phyloP scores from a whole-genome alignment of 2,888 invertebrate genomes.

The Heliothis peltigera region DNA sequence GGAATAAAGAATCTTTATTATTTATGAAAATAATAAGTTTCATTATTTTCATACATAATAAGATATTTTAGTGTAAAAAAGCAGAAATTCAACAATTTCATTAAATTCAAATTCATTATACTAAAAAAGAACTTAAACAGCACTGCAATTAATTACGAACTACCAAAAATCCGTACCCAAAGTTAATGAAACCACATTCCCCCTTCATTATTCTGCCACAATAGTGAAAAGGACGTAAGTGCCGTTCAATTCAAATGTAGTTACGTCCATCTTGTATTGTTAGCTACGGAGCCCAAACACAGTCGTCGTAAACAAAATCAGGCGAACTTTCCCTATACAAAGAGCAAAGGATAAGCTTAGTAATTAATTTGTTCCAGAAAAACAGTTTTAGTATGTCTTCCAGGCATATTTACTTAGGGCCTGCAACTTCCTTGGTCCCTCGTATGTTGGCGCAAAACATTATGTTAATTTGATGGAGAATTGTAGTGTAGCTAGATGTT shows the following conservation, averaged over 20 bases:
- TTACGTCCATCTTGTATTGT: too few relatives aligned
- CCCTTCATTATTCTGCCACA: conserved; percentile 27
- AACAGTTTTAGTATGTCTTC: conserved; percentile 44
- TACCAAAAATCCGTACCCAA: conserved; percentile 32
- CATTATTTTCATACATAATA: background rate
- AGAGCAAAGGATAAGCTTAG: conserved; percentile 48
- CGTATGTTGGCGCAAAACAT: conserved; percentile 50
- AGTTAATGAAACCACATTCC: conserved; percentile 41
- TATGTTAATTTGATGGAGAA: conserved; percentile 56
- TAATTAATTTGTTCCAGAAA: conserved; percentile 63
- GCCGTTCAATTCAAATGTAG: too few relatives aligned
- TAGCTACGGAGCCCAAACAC: conserved; percentile 50
- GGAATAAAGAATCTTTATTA: too few relatives aligned
- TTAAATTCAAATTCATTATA: conserved; percentile 23
- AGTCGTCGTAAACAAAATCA: conserved; percentile 59
- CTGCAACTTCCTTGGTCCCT: conserved; percentile 48
- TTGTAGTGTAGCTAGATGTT: conserved; percentile 37
- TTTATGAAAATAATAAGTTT: too few relatives aligned
- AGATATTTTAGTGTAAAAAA: too few relatives aligned
- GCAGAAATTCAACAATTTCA: conserved; percentile 1
- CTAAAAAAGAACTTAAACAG: conserved; percentile 35
- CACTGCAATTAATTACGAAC: conserved; percentile 43
- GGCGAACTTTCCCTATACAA: conserved; percentile 54
- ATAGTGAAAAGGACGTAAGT: too few relatives aligned
- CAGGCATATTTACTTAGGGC: conserved; percentile 59